A percentile compares a stretch with the other conserved stretches of the same genome.
phyloP scores from a whole-genome alignment of 2,797 vertebrate species.

The Somateria mollissima region DNA sequence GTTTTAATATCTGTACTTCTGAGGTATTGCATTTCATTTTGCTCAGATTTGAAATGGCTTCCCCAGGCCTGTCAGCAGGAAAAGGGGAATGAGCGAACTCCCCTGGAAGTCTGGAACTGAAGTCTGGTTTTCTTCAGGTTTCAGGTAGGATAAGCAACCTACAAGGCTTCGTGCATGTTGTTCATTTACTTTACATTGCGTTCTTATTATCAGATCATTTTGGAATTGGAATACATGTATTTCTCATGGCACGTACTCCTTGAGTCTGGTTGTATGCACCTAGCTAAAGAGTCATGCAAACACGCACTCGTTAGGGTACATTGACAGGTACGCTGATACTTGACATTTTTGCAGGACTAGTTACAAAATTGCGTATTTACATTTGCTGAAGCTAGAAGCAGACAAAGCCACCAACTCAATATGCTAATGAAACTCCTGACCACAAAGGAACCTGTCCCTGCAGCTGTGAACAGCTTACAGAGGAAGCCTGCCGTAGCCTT shows the following conservation, averaged over 20 bases:
- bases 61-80: not conserved
- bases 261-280: not conserved
- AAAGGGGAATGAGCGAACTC: not conserved
- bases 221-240: not conserved
- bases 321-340: not conserved
- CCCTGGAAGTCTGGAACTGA: not conserved
- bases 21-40: not conserved
- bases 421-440: not conserved
- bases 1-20: not conserved
- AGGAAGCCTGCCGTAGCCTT: not conserved
- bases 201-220: not conserved
- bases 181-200: not conserved
- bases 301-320: not conserved
- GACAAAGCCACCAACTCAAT: not conserved
- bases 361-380: not conserved
- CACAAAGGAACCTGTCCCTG: not conserved
- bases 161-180: not conserved
- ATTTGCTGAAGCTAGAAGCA: not conserved
- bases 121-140: not conserved
- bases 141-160: not conserved
- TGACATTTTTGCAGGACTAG: not conserved
- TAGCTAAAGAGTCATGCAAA: not conserved
- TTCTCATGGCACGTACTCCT: rapidly evolving
- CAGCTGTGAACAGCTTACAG: not conserved
- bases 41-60: not conserved